Evolutionary conservation across 2,888 invertebrate species (phyloP), one percentile per base, ranked within the genome.

Genomic region (Slavum lentiscoides): DNA sequence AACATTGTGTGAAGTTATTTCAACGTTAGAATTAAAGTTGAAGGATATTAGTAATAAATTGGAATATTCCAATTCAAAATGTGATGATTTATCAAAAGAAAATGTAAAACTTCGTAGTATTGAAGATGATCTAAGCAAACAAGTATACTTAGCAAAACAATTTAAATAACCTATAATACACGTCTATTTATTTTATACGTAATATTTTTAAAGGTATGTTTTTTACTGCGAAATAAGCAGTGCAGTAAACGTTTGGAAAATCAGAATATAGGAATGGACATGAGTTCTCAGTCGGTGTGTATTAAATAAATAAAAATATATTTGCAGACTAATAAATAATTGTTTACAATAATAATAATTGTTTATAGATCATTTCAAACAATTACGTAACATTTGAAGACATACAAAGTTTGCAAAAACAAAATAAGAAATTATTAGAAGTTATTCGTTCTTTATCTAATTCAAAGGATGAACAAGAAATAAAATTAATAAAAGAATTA

Each of bases 341-440:
- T 30, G 30, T 30, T 30, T 30, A 30, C 30, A 30, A 30, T 30
- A 30, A n/a, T n/a, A n/a, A 30, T 30, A 30, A 30, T 61, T 74
- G 37, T 74, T 83, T 81, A 49, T 73, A 91, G 85, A 89, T 92
- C 30, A 95, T 97, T 83, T 91, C 94, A 0, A 93, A 93, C 85
- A 92, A 93, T 83, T 88, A 97, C 77, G 96, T 97, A 0, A 95
- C 96, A 1, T 97, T 97, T 86, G 91, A 91, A 85, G 92, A 94
- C 85, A 94, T 98, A 83, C 91, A 93, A 84, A 97, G 97, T 85
- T 86, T 98, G 73, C 97, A 98, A 86, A 89, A 91, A 67, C 95
- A 94, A 85, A 98, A 98, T 88, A 92, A 93, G 85, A 93, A 94
- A 85, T 88, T 98, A 19, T 86, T 97, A 58, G 90, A 93, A 30